These are phyloP conservation scores for Aepyceros melampus DNA, from an alignment of 2,113 vertebrate genomes.

Conservation along the genomic window DNA sequence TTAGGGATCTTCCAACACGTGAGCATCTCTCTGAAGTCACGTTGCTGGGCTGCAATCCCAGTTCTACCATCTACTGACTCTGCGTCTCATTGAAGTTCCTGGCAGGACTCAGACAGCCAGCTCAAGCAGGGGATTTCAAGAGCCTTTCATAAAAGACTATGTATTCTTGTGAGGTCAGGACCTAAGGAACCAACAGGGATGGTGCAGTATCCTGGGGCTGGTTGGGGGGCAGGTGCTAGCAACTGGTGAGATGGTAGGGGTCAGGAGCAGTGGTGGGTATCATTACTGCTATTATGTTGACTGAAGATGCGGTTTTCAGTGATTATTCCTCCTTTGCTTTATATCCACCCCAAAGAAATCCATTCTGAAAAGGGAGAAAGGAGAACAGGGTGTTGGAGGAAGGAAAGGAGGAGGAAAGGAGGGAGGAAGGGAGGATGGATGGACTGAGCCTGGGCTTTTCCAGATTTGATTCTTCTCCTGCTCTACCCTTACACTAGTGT, in stretches of 20 bases:
- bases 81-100: not conserved
- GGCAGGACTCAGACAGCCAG: not conserved
- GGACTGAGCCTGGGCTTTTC: not conserved
- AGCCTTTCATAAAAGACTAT: not conserved
- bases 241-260: fast-evolving
- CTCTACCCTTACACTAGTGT: not conserved
- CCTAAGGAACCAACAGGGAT: not conserved
- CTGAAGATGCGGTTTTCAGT: fast-evolving
- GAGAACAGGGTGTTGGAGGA: not conserved
- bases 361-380: not conserved
- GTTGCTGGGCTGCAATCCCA: not conserved
- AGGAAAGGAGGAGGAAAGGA: too few relatives aligned
- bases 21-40: not conserved
- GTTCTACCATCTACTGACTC: not conserved
- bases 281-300: too few relatives aligned
- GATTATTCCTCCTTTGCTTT: not conserved
- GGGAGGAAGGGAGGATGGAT: not conserved
- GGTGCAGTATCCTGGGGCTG: fast-evolving
- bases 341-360: not conserved
- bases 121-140: not conserved
- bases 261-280: fast-evolving
- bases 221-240: fast-evolving
- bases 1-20: fast-evolving
- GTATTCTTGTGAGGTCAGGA: not conserved
- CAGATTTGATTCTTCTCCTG: not conserved